These are phyloP conservation scores for Blastobasis lacticolella DNA, from an alignment of 2,888 invertebrate species.

Conservation along the genomic window DNA sequence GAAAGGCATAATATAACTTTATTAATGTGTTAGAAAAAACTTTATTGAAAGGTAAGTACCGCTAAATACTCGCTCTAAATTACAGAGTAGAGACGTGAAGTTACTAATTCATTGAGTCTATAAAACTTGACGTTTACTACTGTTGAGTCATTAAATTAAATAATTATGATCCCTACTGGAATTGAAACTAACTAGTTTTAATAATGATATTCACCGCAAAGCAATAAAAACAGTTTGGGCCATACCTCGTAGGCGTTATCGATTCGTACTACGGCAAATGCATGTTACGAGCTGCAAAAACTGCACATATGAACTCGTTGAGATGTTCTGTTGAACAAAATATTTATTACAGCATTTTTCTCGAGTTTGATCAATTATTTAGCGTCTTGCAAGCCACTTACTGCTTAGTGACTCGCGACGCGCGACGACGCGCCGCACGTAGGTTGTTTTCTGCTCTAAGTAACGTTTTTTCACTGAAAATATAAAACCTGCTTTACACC, in stretches of 20 bases:
- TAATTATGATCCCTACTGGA: not conserved
- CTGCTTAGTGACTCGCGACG: too few species aligned
- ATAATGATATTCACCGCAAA: not conserved
- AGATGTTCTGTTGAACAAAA: not conserved
- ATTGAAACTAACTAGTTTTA: not conserved
- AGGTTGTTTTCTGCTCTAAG: too few species aligned
- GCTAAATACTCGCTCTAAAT: not conserved
- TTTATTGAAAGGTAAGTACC: not conserved
- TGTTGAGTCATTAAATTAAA: not conserved
- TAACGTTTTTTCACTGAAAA: too few species aligned
- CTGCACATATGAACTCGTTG: not conserved
- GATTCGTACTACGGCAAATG: not conserved
- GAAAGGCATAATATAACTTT: not conserved
- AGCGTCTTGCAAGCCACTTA: not conserved
- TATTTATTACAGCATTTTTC: not conserved
- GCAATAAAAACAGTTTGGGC: not conserved
- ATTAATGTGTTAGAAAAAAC: not conserved
- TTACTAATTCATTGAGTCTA: not conserved
- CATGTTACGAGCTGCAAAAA: not conserved
- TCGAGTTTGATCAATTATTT: not conserved
- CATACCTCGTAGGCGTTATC: not conserved
- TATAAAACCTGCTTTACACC: too few species aligned
- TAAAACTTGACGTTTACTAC: not conserved
- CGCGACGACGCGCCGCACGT: not conserved
- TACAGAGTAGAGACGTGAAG: not conserved